phyloP scores from a whole-genome alignment of 2,797 vertebrate species.

The Graptemys geographica region DNA sequence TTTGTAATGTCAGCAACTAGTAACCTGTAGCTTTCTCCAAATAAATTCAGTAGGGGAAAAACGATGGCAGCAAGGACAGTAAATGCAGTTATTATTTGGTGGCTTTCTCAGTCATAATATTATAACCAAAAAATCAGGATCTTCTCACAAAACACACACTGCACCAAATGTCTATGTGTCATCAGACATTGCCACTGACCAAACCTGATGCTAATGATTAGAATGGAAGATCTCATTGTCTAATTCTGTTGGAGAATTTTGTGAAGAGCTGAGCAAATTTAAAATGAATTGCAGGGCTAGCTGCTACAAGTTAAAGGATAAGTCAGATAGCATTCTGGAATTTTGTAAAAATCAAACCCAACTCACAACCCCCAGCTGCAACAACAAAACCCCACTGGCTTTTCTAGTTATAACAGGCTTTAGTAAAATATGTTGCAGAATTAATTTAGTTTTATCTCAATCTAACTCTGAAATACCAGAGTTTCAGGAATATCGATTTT shows the following conservation, averaged over 20 bases:
- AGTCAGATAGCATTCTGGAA: neutral
- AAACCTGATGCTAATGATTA: conserved; percentile 27
- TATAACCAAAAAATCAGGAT: conserved; percentile 49
- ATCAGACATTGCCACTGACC: conserved; percentile 28
- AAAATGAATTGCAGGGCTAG: neutral
- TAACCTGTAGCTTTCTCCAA: neutral
- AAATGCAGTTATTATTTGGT: neutral
- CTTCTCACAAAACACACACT: conserved; percentile 37
- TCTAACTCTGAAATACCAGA: conserved; percentile 54
- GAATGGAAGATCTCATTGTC: conserved; percentile 33
- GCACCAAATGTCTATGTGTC: neutral
- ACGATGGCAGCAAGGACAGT: neutral
- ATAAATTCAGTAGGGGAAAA: neutral
- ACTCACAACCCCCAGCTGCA: neutral
- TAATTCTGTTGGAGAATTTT: conserved; percentile 28
- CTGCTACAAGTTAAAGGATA: neutral
- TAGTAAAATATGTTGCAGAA: conserved; percentile 42
- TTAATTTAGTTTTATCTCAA: conserved; percentile 66
- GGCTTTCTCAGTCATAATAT: conserved; percentile 61
- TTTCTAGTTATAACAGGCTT: conserved; percentile 33
- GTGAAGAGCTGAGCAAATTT: neutral
- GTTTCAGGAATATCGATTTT: conserved; percentile 54
- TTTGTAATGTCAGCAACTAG: neutral
- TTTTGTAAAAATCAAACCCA: conserved; percentile 11
- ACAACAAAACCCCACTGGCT: neutral